A percentile compares a stretch with the other conserved stretches of the same genome.
phyloP scores from a whole-genome alignment of 1,140 invertebrate genomes.

The Cydia splendana region DNA sequence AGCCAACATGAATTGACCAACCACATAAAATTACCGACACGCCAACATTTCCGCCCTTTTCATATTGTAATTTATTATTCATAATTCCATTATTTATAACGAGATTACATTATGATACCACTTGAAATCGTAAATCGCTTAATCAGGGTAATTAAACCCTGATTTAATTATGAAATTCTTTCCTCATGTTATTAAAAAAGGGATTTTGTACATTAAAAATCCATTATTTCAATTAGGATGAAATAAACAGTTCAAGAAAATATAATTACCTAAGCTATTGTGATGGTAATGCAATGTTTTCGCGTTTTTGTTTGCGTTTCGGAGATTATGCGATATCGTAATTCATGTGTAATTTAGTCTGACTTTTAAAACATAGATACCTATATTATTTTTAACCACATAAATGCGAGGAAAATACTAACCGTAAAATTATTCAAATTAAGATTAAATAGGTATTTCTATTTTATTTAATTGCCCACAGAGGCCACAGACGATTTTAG shows the following conservation, averaged over 20 bases:
- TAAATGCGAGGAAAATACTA: too few relatives aligned
- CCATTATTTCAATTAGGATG: not conserved
- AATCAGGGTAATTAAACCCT: not conserved
- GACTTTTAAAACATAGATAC: not conserved
- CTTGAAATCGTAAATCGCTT: not conserved
- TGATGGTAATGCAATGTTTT: not conserved
- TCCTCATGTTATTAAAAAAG: not conserved
- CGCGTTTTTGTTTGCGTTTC: not conserved
- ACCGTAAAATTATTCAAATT: too few relatives aligned
- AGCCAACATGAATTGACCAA: not conserved
- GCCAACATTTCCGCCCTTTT: constrained; percentile 7
- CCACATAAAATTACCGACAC: not conserved
- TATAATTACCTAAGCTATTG: not conserved
- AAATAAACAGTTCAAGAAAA: not conserved
- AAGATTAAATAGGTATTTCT: too few relatives aligned
- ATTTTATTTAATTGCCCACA: too few relatives aligned
- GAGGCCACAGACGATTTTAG: too few relatives aligned
- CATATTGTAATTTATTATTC: not conserved
- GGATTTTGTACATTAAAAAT: not conserved
- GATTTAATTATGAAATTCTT: not conserved
- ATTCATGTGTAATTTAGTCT: not conserved
- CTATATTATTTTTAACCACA: too few relatives aligned
- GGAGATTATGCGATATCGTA: not conserved
- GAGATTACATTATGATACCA: not conserved
- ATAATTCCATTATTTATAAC: not conserved